Base-by-base conservation (phyloP, 2,797 vertebrate genomes). In the Rhodeus uyekii region DNA sequence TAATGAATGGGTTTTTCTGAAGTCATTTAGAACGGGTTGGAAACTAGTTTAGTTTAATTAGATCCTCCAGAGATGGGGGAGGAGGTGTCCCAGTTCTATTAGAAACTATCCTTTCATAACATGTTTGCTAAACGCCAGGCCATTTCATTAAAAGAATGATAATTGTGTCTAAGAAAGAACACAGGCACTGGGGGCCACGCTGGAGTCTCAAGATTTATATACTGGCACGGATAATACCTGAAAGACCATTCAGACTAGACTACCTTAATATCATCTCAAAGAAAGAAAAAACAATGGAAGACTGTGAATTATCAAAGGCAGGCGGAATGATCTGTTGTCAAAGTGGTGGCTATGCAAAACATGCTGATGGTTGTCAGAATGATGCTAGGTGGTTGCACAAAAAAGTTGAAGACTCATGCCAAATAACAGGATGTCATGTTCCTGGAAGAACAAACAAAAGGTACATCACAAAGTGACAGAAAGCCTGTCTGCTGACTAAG, bases 1-100 rank as follows among this genome's bases (percentile, higher is more conserved):
- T 94, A 95, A 94, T 95, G 93, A 94, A 95, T 93, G 91, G 92
- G 89, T 91, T 90, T 79, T 93, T 94, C 94, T 93, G 89, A 94
- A 95, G 94, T 94, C 93, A 94, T 95, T 95, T 95, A 92, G 92
- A 95, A 93, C 91, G 92, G 92, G 77, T 94, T 93, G 93, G 92
- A 95, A 95, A 95, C 94, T 95, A 95, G 95, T 95, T 95, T 95
- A 93, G 92, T 94, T 95, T 94, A 95, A 95, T 95, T 94, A 94
- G 93, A 93, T 94, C 93, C 93, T 92, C 93, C 90, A 92, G 91
- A 80, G 93, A 92, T 84, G 92, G 89, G 91, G 91, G 92, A 91
- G 92, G 89, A 90, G 68, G 90, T 95, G 94, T 93, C 94, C 94
- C 93, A 95, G 90, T 94, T 95, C 92, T 93, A 89, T 91, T 90